phyloP scores from a whole-genome alignment of 2,113 vertebrate species.

The Notarius lentiginosus region DNA sequence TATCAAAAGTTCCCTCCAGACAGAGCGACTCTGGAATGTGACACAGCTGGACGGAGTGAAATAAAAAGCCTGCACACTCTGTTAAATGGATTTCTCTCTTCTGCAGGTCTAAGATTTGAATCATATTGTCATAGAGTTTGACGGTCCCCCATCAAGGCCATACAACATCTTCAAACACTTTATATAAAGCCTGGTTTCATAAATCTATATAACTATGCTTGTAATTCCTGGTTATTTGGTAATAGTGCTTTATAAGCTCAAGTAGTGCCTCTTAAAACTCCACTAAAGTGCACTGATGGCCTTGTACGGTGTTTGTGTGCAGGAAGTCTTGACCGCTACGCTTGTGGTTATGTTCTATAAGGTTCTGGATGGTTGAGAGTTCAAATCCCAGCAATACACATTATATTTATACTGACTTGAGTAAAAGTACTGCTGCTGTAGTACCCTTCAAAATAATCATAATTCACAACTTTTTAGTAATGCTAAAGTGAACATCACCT shows the following conservation, averaged over 20 bases:
- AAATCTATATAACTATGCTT: constrained; percentile 1
- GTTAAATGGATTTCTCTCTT: constrained; percentile 46
- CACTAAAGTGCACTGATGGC: not conserved
- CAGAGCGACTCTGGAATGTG: constrained; percentile 63
- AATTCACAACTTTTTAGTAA: too few relatives aligned
- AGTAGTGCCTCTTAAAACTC: not conserved
- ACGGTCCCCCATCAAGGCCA: not conserved
- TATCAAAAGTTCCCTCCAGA: constrained; percentile 74
- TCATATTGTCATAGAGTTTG: constrained; percentile 12
- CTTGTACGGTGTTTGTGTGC: not conserved
- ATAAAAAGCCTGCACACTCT: constrained; percentile 34
- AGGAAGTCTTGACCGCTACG: not conserved
- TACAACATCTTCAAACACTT: not conserved
- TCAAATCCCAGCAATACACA: not conserved
- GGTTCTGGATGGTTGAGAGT: not conserved
- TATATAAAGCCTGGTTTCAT: not conserved
- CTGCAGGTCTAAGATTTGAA: constrained; percentile 10
- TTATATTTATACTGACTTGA: not conserved
- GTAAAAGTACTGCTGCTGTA: not conserved
- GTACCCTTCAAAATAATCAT: not conserved
- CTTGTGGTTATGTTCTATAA: not conserved
- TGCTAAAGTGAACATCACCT: too few relatives aligned
- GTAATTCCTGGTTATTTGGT: not conserved
- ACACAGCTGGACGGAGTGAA: constrained; percentile 52
- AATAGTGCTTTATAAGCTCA: not conserved